Base-by-base conservation (phyloP, 1,140 invertebrate genomes). In the Scaptomyza graminum region DNA sequence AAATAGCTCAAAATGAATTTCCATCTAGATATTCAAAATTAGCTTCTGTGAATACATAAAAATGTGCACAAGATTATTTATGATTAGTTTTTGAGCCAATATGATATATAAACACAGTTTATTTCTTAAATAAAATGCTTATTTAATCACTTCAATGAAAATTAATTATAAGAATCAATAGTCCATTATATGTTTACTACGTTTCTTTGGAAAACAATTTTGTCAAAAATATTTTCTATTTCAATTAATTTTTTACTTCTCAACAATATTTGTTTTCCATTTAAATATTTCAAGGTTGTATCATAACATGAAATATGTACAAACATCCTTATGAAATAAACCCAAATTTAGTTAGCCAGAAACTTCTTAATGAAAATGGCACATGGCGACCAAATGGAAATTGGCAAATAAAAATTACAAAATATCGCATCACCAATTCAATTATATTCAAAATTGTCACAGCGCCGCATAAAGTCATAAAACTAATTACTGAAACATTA, bases 401-500 rank as follows among this genome's bases (percentile, higher is more conserved):
- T 2, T 18, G 11, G 1, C 6, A 8, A 34, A 15, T 31, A n/a
- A 11, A 39, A 4, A 34, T 66, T 25, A 25, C 15, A 22, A 12
- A 47, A 51, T 28, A 56, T 62, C 54, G 52, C 78, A 66, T 76
- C 9, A 73, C 51, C 16, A 64, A 71, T 62, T 62, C 3, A 13
- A 60, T 63, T 25, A 34, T 12, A 31, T n/a, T 63, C 28, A 0
- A 37, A 34, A 74, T 64, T 60, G 15, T 79, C 70, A 49, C 50
- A 65, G 56, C 31, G 55, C 46, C 76, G 63, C 46, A 34, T 57
- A 54, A 54, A 70, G 75, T 62, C 83, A 66, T 88, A 79, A 82
- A 88, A 70, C 43, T 66, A 73, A 88, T 82, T 66, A 87, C 82
- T 61, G 54, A 44, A 7, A 39, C 76, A 88, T 82, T 88, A 75